A percentile compares a stretch with the other conserved stretches of the same genome.
Conservation (phyloP, 2,797 vertebrate species). For the Kryptopterus vitreolus region DNA sequence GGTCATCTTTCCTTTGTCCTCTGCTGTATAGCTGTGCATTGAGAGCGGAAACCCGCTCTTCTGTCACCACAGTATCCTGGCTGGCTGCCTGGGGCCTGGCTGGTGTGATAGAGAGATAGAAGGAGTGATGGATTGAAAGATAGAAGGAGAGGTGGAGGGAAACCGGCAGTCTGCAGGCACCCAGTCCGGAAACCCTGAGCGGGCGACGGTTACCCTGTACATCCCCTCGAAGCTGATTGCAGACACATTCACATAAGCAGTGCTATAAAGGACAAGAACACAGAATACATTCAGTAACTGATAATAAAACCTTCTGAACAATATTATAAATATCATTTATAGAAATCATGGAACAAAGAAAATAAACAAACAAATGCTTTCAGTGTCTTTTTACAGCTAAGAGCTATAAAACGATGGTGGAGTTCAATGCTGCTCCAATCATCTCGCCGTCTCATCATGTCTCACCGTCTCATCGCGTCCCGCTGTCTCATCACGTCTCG, state of each 20-base stretch:
- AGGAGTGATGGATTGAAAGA: conserved; percentile 55
- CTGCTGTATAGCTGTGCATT: conserved; percentile 60
- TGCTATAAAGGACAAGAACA: conserved; percentile 11
- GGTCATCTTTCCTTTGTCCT: conserved; percentile 18
- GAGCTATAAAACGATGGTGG: background rate
- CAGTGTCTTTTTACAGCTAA: background rate
- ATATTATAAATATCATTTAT: background rate
- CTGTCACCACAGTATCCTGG: conserved; percentile 93
- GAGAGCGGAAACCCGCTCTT: conserved; percentile 70
- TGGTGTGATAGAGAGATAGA: conserved; percentile 68
- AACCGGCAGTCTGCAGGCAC: conserved; percentile 62
- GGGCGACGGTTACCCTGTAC: conserved; percentile 73
- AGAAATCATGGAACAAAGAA: background rate
- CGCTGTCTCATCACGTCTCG: background rate
- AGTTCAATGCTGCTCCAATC: background rate
- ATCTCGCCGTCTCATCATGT: conserved; percentile 1
- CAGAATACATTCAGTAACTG: background rate
- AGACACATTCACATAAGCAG: conserved; percentile 13
- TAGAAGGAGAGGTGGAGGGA: conserved; percentile 59
- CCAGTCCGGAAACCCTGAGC: conserved; percentile 71
- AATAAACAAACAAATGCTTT: background rate
- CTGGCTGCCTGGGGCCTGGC: conserved; percentile 89
- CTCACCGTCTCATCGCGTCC: background rate
- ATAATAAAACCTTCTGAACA: background rate
- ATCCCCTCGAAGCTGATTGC: conserved; percentile 61